Percentiles rank a stretch among this genome's conserved stretches.
Evolutionary conservation across 2,113 vertebrate species (phyloP).

Genomic region (Microcebus murinus): DNA sequence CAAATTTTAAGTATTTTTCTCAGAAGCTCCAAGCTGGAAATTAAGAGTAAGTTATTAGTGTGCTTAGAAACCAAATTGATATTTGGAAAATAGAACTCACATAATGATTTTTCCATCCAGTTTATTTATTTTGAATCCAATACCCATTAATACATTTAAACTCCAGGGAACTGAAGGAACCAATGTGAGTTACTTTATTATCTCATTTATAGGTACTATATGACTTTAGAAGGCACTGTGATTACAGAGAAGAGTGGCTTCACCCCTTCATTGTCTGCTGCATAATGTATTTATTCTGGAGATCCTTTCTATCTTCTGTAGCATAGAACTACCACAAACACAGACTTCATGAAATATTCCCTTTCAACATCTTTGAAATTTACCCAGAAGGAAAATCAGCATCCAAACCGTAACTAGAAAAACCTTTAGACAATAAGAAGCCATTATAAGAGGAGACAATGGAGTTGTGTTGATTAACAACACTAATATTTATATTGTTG

Average conservation of each 20-base stretch:
- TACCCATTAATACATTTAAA: conserved; percentile 78
- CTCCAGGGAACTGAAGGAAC: conserved; percentile 58
- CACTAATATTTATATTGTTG: neutral
- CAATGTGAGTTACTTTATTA: conserved; percentile 72
- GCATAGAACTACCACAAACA: neutral
- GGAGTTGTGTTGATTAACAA: neutral
- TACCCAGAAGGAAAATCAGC: neutral
- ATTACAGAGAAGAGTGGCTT: conserved; percentile 49
- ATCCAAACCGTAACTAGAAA: neutral
- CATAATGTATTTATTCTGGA: conserved; percentile 27
- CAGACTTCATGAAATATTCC: neutral
- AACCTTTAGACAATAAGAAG: neutral
- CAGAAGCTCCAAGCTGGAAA: conserved; percentile 64
- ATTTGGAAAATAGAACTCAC: conserved; percentile 80
- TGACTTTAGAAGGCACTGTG: conserved; percentile 53
- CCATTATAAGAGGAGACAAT: neutral
- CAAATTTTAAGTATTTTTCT: conserved; percentile 77
- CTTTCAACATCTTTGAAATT: neutral
- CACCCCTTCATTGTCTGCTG: neutral
- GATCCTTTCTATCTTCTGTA: neutral
- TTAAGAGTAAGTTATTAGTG: conserved; percentile 79
- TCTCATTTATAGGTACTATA: conserved; percentile 64
- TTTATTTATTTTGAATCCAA: conserved; percentile 82
- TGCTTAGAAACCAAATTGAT: conserved; percentile 80
- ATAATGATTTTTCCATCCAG: conserved; percentile 81